Conservation (phyloP, 2,113 vertebrate species). For the Peromyscus californicus region DNA sequence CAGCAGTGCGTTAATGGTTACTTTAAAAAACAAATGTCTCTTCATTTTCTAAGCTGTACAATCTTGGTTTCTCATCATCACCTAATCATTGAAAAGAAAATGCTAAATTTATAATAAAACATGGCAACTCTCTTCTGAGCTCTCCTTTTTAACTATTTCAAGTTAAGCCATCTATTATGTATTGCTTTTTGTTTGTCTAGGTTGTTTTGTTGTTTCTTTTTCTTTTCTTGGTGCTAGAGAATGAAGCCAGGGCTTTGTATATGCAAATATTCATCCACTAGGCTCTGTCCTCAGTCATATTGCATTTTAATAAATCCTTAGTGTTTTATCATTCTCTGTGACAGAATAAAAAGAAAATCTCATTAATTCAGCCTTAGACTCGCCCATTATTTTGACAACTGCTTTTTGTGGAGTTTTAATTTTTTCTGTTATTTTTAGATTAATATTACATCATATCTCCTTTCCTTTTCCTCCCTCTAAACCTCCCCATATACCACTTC, state of each 20-base stretch:
- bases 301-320: slow-evolving; percentile 43
- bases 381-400: slow-evolving; percentile 25
- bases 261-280: not conserved
- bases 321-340: slow-evolving; percentile 10
- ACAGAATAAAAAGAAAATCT: slow-evolving; percentile 4
- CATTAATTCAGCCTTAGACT: not conserved
- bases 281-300: not conserved
- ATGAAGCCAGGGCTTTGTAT: not conserved
- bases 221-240: not conserved
- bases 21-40: not conserved
- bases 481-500: not conserved
- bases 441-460: not conserved
- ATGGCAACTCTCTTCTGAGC: not conserved
- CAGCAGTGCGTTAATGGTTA: not conserved
- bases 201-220: not conserved
- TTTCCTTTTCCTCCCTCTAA: not conserved
- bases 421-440: not conserved
- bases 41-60: not conserved
- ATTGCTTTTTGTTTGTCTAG: not conserved
- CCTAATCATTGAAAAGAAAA: slow-evolving; percentile 42
- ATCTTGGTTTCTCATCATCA: not conserved
- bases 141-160: slow-evolving; percentile 20
- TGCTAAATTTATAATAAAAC: slow-evolving; percentile 56
- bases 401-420: not conserved
- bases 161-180: not conserved